Evolutionary conservation across 2,888 invertebrate genomes (phyloP), one percentile per base, ranked within the genome.

Genomic region (Girardia tigrina): DNA sequence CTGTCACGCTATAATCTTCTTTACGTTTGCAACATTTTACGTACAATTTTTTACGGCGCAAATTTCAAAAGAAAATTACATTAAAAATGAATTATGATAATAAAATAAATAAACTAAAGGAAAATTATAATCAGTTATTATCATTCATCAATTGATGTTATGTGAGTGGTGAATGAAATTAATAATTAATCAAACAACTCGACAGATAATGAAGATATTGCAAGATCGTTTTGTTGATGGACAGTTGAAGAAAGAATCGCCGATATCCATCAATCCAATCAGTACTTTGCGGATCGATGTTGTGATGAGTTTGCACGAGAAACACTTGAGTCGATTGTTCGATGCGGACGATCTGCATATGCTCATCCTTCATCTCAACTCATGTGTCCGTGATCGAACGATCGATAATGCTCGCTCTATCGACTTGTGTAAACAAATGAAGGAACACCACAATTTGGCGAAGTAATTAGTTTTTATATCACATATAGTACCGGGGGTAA

Each of bases 221-320:
- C 56, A 56, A n/a, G 56, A 56, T 16, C n/a, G n/a, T 20, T 56
- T 56, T 56, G 56, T 56, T 16, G 56, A 56, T 20, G 56, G 56
- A n/a, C 56, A 56, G 23, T n/a, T 56, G 56, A 56, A 56, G n/a
- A 56, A 56, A n/a, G 56, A 56, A n/a, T 23, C 56, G 6, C 23
- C 56, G n/a, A 56, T 56, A 56, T 56, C 56, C 23, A n/a, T 56
- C 8, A 56, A 56, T n/a, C 56, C 56, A 56, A 56, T 56, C n/a
- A 56, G 71, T 28, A 28, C 71, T 4, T 71, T 71, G 26, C 27
- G 71, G 2, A n/a, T 28, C 26, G 71, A 71, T 14, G 26, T 71
- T 12, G 27, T 71, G 16, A 71, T 23, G 20, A 28, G 28, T 28
- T 28, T 71, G 28, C 27, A 71, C 26, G 71, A 71, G 16, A 71